These are phyloP conservation scores for Actenoides hombroni DNA, from an alignment of 2,113 vertebrate species.

Conservation along the genomic window DNA sequence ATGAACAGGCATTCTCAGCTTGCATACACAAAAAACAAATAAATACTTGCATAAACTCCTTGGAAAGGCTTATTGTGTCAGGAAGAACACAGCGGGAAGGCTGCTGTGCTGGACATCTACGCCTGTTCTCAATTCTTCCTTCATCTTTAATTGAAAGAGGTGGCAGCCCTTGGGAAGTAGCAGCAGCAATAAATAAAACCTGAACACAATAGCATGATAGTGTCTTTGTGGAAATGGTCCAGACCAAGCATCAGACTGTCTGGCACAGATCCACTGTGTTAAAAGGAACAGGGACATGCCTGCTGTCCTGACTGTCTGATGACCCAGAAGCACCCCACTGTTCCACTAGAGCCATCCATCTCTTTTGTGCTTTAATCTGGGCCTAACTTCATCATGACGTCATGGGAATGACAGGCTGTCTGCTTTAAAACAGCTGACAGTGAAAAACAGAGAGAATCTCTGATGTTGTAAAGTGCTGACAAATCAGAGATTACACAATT, in stretches of 20 bases:
- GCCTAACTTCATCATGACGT: not conserved
- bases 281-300: not conserved
- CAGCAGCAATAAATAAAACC: not conserved
- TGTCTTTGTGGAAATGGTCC: not conserved
- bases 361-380: not conserved
- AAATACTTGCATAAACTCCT: not conserved
- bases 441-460: not conserved
- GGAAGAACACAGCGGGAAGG: not conserved
- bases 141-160: not conserved
- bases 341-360: not conserved
- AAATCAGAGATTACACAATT: not conserved
- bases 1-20: not conserved
- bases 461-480: not conserved
- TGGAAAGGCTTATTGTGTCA: not conserved
- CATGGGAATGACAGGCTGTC: not conserved
- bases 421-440: not conserved
- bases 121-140: not conserved
- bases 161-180: not conserved
- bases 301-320: not conserved
- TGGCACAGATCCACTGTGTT: not conserved
- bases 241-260: not conserved
- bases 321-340: not conserved
- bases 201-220: not conserved
- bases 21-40: not conserved
- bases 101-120: not conserved